These are phyloP conservation scores for Arrhamphus sclerolepis DNA, from an alignment of 2,797 vertebrate species.

Conservation along the genomic window DNA sequence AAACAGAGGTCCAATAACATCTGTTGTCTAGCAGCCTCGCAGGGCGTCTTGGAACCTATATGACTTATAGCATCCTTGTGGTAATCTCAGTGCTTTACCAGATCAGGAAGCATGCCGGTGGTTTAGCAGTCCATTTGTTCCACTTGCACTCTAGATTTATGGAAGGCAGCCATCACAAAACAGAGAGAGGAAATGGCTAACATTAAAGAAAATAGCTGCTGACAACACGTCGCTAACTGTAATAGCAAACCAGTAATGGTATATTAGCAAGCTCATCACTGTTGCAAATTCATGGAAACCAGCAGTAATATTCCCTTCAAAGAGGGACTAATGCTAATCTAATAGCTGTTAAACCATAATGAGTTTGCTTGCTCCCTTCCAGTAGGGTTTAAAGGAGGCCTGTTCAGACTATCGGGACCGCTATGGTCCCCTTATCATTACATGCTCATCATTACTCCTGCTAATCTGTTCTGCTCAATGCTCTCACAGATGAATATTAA, in stretches of 20 bases:
- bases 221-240: conserved; percentile 40
- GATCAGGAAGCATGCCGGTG: too few species aligned
- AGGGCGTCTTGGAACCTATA: too few species aligned
- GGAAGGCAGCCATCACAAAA: background rate
- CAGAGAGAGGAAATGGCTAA: conserved; percentile 1
- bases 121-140: too few species aligned
- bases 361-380: conserved; percentile 70
- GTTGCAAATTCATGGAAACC: conserved; percentile 62
- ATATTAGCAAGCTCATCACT: conserved; percentile 37
- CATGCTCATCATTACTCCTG: conserved; percentile 77
- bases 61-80: too few species aligned
- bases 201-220: conserved; percentile 23
- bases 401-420: conserved; percentile 71
- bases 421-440: conserved; percentile 76
- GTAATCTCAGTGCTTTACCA: too few species aligned
- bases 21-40: too few species aligned
- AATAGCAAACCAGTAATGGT: conserved; percentile 34
- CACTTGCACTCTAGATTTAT: too few species aligned
- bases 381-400: conserved; percentile 67
- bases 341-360: conserved; percentile 77
- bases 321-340: conserved; percentile 77
- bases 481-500: conserved; percentile 78
- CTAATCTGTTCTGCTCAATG: conserved; percentile 79
- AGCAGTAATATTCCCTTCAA: conserved; percentile 65
- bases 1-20: too few species aligned